phyloP scores from a whole-genome alignment of 2,888 invertebrate genomes.

The Pachliopta kotzebuea region DNA sequence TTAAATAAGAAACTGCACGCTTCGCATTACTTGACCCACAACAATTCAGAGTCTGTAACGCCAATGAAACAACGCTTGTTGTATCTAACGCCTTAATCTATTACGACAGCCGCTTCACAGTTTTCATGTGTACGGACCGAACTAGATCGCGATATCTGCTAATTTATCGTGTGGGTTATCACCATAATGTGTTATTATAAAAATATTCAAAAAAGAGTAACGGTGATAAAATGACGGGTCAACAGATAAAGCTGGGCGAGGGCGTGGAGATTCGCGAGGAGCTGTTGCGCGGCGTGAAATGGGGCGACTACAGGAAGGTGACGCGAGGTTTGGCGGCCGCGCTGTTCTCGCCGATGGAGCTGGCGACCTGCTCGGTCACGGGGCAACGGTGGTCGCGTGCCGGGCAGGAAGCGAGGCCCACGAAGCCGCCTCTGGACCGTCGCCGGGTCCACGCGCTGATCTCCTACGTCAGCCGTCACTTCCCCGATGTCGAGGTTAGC shows the following conservation, averaged over 20 bases:
- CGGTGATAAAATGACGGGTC: constrained; percentile 26
- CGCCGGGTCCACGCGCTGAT: constrained; percentile 88
- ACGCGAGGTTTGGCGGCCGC: constrained; percentile 87
- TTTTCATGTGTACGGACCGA: constrained; percentile 9
- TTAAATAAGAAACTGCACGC: neutral
- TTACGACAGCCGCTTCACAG: constrained; percentile 6
- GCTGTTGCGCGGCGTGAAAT: constrained; percentile 85
- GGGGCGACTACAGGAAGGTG: constrained; percentile 87
- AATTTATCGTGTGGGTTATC: constrained; percentile 30
- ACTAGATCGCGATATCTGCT: constrained; percentile 16
- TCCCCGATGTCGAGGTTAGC: constrained; percentile 87
- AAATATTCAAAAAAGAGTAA: constrained; percentile 17
- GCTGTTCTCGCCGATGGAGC: constrained; percentile 86
- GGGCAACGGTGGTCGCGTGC: constrained; percentile 89
- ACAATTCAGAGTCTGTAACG: neutral
- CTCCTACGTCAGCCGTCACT: constrained; percentile 86
- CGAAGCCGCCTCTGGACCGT: constrained; percentile 86
- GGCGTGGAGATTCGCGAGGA: constrained; percentile 87
- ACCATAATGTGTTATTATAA: constrained; percentile 22
- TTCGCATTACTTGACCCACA: neutral
- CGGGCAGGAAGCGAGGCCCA: constrained; percentile 86
- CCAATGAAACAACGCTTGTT: neutral
- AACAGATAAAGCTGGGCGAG: constrained; percentile 85
- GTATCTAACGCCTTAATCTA: constrained; percentile 10
- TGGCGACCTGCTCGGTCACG: constrained; percentile 87